These are phyloP conservation scores for Athene noctua DNA, from an alignment of 2,113 vertebrate genomes.

Conservation along the genomic window DNA sequence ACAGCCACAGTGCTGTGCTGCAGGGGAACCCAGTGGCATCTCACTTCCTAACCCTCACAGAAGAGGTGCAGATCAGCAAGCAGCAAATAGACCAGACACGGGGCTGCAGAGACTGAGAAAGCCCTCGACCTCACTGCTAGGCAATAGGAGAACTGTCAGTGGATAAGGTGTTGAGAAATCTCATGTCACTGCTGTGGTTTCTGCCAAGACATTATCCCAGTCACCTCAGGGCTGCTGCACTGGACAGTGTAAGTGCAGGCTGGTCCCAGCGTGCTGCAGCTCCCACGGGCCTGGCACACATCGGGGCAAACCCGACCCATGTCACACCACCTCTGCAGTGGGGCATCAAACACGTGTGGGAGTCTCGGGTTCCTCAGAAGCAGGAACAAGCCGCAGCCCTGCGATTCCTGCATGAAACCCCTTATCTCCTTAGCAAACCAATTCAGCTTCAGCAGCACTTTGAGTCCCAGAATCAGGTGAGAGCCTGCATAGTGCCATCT, in stretches of 20 bases:
- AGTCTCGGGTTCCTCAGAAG: neutral
- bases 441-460: neutral
- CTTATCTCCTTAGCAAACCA: neutral
- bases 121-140: neutral
- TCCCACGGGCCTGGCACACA: neutral
- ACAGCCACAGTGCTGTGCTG: neutral
- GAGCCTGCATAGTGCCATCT: neutral
- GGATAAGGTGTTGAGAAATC: neutral
- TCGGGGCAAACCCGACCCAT: fast-evolving
- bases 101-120: neutral
- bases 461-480: neutral
- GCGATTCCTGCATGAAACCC: neutral
- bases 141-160: neutral
- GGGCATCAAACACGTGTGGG: neutral
- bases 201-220: neutral
- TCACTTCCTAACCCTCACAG: neutral
- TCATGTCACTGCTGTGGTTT: neutral
- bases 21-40: neutral
- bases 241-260: neutral
- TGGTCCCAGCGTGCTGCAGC: neutral
- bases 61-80: neutral
- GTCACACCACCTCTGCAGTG: neutral
- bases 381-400: neutral
- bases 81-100: neutral
- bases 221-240: neutral